These are phyloP conservation scores for Dendrocincla fuliginosa DNA, from an alignment of 2,797 vertebrate species.

Conservation along the genomic window DNA sequence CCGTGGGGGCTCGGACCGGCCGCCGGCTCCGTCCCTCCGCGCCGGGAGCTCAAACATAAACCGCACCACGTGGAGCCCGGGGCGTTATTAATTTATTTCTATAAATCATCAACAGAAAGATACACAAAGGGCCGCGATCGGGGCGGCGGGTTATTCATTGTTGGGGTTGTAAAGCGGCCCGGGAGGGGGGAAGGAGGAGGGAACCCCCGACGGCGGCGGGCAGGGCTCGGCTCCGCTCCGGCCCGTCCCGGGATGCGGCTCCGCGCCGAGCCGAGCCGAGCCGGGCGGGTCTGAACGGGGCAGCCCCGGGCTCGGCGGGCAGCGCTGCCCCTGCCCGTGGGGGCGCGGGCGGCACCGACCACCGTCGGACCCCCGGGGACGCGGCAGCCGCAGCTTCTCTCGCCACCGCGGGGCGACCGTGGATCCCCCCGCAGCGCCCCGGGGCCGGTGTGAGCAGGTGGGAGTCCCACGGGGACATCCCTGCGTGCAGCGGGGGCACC, in stretches of 20 bases:
- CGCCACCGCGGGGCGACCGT: background rate
- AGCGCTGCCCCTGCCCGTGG: background rate
- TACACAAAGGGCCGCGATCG: slow-evolving; percentile 91
- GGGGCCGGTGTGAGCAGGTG: background rate
- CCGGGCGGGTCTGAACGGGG: background rate
- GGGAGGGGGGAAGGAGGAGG: slow-evolving; percentile 39
- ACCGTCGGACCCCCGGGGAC: background rate
- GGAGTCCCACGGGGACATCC: background rate
- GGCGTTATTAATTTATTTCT: slow-evolving; percentile 98
- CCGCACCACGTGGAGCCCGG: slow-evolving; percentile 88
- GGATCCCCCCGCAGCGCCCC: background rate
- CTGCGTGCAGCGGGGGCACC: rapidly evolving
- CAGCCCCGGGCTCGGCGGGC: background rate
- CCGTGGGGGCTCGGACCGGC: background rate
- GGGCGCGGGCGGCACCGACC: background rate
- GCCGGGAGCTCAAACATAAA: slow-evolving; percentile 74
- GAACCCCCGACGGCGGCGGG: background rate
- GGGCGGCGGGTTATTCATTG: slow-evolving; percentile 93
- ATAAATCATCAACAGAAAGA: slow-evolving; percentile 99
- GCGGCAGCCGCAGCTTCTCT: background rate
- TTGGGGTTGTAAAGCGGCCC: slow-evolving; percentile 87
- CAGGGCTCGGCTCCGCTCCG: background rate
- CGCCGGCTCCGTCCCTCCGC: background rate
- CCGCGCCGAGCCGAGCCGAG: background rate
- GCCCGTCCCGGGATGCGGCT: background rate